Evolutionary conservation across 2,888 invertebrate species (phyloP).

Genomic region (Timandra comae): DNA sequence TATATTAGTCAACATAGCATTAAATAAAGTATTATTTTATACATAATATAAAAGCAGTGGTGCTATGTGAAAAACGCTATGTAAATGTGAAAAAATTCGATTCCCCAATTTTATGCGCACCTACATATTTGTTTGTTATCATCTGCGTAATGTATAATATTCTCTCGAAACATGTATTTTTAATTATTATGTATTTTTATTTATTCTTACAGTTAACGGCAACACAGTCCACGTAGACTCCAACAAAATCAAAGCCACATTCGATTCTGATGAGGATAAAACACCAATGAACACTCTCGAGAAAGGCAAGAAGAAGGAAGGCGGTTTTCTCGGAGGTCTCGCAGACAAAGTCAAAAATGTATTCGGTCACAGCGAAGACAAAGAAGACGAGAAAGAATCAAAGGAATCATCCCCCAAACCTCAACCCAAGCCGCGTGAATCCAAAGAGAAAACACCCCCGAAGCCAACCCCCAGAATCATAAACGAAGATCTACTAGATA

Average conservation of each 20-base stretch:
- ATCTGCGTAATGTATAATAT: no score
- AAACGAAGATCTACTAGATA: conserved; percentile 62
- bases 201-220: conserved; percentile 68
- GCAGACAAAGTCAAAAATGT: conserved; percentile 62
- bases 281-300: conserved; percentile 74
- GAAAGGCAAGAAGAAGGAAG: conserved; percentile 57
- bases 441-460: conserved; percentile 49
- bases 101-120: no score
- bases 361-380: conserved; percentile 60
- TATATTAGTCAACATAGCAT: no score
- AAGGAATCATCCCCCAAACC: conserved; percentile 50
- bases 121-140: no score
- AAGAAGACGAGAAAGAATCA: conserved; percentile 44
- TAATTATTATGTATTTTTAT: no score
- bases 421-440: conserved; percentile 46
- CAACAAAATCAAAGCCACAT: conserved; percentile 73
- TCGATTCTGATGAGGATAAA: conserved; percentile 75
- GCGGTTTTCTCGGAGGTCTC: conserved; percentile 57
- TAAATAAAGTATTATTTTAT: no score
- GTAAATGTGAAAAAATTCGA: no score
- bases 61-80: no score
- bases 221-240: conserved; percentile 64
- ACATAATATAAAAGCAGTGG: no score
- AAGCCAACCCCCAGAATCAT: conserved; percentile 67
- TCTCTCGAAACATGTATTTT: no score